Conservation (phyloP, 2,888 invertebrate species). For the Sepioteuthis lessoniana region DNA sequence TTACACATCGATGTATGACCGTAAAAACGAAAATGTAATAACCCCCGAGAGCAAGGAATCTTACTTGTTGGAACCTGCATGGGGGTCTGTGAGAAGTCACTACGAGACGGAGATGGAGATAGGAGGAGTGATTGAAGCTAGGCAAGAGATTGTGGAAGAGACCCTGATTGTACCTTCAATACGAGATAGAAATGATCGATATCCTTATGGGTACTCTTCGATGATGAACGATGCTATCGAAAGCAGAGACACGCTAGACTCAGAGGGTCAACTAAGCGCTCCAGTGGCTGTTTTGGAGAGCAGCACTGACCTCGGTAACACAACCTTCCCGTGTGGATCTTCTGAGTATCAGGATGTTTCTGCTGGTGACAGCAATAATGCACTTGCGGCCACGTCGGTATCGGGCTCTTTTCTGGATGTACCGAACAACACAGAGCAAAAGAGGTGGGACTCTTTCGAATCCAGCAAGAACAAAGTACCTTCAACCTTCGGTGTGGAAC, state of each 20-base stretch:
- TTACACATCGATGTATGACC: no score
- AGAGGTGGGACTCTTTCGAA: not conserved
- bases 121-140: not conserved
- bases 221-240: not conserved
- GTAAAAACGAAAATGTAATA: no score
- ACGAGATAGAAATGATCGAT: not conserved
- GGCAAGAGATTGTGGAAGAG: not conserved
- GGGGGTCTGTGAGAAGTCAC: not conserved
- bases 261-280: not conserved
- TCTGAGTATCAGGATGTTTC: not conserved
- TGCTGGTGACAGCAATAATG: not conserved
- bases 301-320: not conserved
- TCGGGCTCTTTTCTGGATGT: conserved; percentile 21
- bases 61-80: not conserved
- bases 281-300: not conserved
- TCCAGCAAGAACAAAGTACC: not conserved
- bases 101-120: not conserved
- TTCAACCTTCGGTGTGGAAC: not conserved
- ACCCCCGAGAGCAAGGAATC: not conserved
- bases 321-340: not conserved
- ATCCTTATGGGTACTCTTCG: not conserved
- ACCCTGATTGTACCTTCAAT: not conserved
- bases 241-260: not conserved
- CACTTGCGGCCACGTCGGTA: not conserved
- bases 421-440: not conserved